Base-by-base conservation (phyloP, 2,113 vertebrate genomes). In the Prochilodus magdalenae region DNA sequence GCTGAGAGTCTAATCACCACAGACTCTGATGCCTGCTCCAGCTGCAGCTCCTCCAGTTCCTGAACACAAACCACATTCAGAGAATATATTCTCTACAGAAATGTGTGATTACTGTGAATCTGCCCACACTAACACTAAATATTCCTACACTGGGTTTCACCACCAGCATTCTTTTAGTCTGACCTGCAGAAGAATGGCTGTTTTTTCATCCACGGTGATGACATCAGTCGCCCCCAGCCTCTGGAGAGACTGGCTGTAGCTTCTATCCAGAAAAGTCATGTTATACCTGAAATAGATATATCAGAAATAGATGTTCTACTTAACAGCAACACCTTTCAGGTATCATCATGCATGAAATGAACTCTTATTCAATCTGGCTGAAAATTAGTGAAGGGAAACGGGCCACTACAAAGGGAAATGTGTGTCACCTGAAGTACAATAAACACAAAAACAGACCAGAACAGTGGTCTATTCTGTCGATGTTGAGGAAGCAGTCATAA, bases 181-280 rank as follows among this genome's bases (percentile, higher is more conserved):
- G 33, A 98, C 98, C 96, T 99, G 97, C 79, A 98, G 89, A 82
- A 98, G 27, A 29, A 98, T 27, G 12, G 94, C 93, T 3, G 96
- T 98, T 55, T 89, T 83, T 87, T 96, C 96, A 86, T 99, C 96
- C 80, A 98, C 74, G n/a, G 97, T 97, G 86, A 99, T 85, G 80
- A 98, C 90, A 53, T 92, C 90, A 27, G 87, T 88, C n/a, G 89
- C 89, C 80, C 95, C 95, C 27, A 97, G 94, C 53, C 91, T 91
- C 84, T 92, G 93, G 85, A 98, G 69, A 8, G 94, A 92, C 1
- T 91, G 91, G 84, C 87, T 87, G 69, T 88, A 91, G 62, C 86
- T 91, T 88, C 96, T 95, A 89, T 98, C 97, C 89, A 98, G 80
- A 81, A 97, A 90, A 8, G 93, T 95, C 66, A 99, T 92, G 85